Conservation (phyloP, 2,888 invertebrate genomes). For the Erynnis tages region DNA sequence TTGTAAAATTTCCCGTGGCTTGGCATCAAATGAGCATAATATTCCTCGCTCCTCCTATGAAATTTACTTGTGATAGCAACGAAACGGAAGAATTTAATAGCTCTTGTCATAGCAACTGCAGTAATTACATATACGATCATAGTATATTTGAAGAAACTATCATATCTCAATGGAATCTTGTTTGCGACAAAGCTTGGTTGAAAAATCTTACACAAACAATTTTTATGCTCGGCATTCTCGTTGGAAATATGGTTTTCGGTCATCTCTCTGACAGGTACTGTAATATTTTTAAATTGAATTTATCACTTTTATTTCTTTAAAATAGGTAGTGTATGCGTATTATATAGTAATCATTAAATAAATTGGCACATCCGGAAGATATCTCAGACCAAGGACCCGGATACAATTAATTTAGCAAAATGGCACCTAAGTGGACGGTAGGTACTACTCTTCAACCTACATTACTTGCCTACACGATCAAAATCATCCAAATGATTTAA, state of each 20-base stretch:
- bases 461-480: too few relatives aligned
- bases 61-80: conserved; percentile 73
- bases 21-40: conserved; percentile 91
- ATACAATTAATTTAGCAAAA: conserved; percentile 56
- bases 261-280: conserved; percentile 88
- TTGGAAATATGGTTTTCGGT: conserved; percentile 89
- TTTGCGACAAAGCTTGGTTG: conserved; percentile 84
- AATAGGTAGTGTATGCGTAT: too few relatives aligned
- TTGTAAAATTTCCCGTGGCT: conserved; percentile 89
- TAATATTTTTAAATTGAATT: conserved; percentile 10
- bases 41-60: conserved; percentile 86
- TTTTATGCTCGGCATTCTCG: conserved; percentile 89
- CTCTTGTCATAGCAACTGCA: conserved; percentile 79
- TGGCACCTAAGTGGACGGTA: conserved; percentile 1
- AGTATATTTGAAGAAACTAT: conserved; percentile 87
- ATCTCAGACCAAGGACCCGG: conserved; percentile 45
- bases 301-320: not conserved
- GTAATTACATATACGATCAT: conserved; percentile 82
- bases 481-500: too few relatives aligned
- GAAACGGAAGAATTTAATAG: conserved; percentile 64
- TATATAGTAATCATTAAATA: too few relatives aligned
- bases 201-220: conserved; percentile 88
- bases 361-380: conserved; percentile 64
- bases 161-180: conserved; percentile 87
- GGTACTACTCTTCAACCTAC: not conserved